Base-by-base conservation (phyloP, 30 jellyfish, hydroid and myxozoan species). In the Nemopilema nomurai region DNA sequence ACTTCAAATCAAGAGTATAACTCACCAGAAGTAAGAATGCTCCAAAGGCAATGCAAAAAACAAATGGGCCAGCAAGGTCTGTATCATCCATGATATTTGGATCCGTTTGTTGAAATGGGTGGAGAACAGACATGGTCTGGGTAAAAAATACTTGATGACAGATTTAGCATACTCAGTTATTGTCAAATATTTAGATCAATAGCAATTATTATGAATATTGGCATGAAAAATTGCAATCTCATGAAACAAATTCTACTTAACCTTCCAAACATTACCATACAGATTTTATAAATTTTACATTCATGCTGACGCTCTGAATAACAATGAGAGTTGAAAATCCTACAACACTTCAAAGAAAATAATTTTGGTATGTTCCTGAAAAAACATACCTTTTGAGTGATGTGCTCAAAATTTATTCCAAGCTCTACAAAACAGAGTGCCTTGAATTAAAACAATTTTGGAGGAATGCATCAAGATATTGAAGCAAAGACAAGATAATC, bases 31-130 rank as follows among this genome's bases (percentile, higher is more conserved):
- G 86, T 41, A 94, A 76, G 74, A 94, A 94, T 18, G 92, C 97
- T 1, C 99, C 99, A 90, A 94, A 94, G 0, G 97, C 99, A 49
- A 94, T 81, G 80, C 97, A 94, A 64, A 89, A 94, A 0, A 94
- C 99, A 64, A 94, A 83, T 27, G 99, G 99, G 8, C 99, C 99
- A 67, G 99, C 99, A 62, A 94, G 97, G 77, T 94, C 99, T 4
- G 99, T 84, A 68, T 94, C 99, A 87, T 89, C 97, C 99, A 94
- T 90, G 71, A 94, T 90, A 71, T 83, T 94, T 76, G 97, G 96
- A 67, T 94, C 99, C 1, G 97, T 82, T 71, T 89, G 94, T 79
- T 89, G 92, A 16, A 94, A 52, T 3, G 99, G 99, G 69, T 94
- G 91, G 21, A 94, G 80, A 16, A 94, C 99, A 23, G 97, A 89